Evolutionary conservation across 2,797 vertebrate genomes (phyloP).

Genomic region (Sebastes iracundus): DNA sequence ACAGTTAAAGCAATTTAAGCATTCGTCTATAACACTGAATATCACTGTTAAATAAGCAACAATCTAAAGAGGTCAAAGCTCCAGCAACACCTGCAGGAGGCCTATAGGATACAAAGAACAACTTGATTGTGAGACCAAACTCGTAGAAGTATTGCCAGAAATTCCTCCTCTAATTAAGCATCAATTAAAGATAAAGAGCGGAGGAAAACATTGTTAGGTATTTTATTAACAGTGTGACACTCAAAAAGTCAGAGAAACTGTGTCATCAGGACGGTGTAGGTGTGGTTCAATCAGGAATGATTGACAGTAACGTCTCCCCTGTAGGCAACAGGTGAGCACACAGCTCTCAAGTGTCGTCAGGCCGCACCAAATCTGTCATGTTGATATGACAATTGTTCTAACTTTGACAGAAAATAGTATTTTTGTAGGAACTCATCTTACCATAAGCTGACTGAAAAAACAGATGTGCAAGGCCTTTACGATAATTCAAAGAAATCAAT

Average conservation of each 20-base stretch:
- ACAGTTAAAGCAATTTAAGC: not conserved
- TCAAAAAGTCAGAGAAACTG: not conserved
- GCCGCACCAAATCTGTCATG: too few relatives aligned
- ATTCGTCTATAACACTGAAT: not conserved
- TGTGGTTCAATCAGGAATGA: not conserved
- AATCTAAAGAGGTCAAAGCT: not conserved
- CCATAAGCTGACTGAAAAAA: too few relatives aligned
- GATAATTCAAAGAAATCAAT: not conserved
- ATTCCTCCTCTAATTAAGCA: not conserved
- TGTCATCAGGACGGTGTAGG: not conserved
- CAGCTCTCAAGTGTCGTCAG: too few relatives aligned
- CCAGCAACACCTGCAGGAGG: fast-evolving
- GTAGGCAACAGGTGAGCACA: not conserved
- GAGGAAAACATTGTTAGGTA: not conserved
- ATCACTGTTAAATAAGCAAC: not conserved
- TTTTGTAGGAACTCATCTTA: too few relatives aligned
- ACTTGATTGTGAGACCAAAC: too few relatives aligned
- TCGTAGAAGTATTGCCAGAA: too few relatives aligned
- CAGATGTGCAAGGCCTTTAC: too few relatives aligned
- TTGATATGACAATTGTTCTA: too few relatives aligned
- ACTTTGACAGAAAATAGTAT: too few relatives aligned
- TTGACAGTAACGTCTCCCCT: not conserved
- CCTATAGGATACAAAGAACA: too few relatives aligned
- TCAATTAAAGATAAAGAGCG: not conserved
- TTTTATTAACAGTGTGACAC: not conserved